These are phyloP conservation scores for Euura saliciscinereae DNA, from an alignment of 1,140 invertebrate species.

Conservation along the genomic window DNA sequence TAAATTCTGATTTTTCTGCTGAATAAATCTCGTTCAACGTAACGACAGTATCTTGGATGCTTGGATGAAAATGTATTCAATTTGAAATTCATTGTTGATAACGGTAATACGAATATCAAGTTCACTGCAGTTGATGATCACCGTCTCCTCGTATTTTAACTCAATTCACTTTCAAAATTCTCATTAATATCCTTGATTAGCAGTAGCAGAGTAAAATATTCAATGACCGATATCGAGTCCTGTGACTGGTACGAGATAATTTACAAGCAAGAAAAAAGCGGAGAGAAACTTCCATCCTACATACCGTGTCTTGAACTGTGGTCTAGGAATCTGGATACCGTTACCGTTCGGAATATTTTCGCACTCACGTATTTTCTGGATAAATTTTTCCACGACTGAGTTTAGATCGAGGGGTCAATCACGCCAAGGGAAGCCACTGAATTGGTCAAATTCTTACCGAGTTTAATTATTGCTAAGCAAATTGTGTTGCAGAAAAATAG, in stretches of 20 bases:
- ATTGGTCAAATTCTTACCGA: too few species aligned
- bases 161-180: slow-evolving; percentile 16
- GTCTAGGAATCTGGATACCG: too few species aligned
- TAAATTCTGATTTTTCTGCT: background rate
- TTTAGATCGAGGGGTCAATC: too few species aligned
- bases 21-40: slow-evolving; percentile 23
- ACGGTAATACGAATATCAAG: too few species aligned
- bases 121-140: too few species aligned
- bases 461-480: too few species aligned
- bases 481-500: too few species aligned
- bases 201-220: slow-evolving; percentile 54
- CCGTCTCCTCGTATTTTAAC: slow-evolving; percentile 27
- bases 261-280: slow-evolving; percentile 35
- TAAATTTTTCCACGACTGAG: slow-evolving; percentile 29
- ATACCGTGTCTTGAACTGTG: background rate
- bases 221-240: slow-evolving; percentile 66
- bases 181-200: slow-evolving; percentile 66
- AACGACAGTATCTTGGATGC: too few species aligned
- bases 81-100: too few species aligned
- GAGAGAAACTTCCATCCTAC: background rate
- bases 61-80: too few species aligned
- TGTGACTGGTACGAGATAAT: slow-evolving; percentile 62
- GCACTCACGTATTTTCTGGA: background rate
- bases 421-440: too few species aligned
- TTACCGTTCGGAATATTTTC: slow-evolving; percentile 34